Base-by-base conservation (phyloP, 2,113 vertebrate genomes). In the Embiotoca jacksoni region DNA sequence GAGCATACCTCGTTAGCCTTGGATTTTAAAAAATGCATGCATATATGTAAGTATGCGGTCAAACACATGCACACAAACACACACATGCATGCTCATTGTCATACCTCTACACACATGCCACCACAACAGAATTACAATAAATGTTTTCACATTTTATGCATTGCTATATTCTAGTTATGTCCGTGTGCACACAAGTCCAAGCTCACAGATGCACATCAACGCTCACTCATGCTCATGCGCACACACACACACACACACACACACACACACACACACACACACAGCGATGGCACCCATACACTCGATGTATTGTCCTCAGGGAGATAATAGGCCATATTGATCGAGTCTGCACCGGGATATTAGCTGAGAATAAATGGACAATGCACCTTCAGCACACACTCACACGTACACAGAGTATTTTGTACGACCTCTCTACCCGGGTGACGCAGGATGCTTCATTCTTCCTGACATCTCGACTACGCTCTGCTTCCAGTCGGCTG, bases 301-400 rank as follows among this genome's bases (percentile, higher is more conserved):
- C 61, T 47, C 41, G 3, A 23, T 78, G 80, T 59, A 84, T 86
- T 85, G 77, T 87, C 66, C 39, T 62, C 50, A 6, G 60, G 70
- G 56, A 80, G 55, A 88, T 78, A 88, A 86, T 76, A 73, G 81
- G 57, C 53, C 79, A 77, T 82, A 86, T 82, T 88, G 81, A 89
- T 82, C 32, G 59, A 56, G 78, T 73, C 82, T 82, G 54, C 31
- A 4, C 69, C 44, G 61, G 65, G 69, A 80, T 75, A 74, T 80
- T 80, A 80, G 71, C 55, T 60, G 36, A 67, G 64, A 82, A 75
- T 54, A 80, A 87, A 83, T 83, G 55, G 78, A 83, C 82, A 74
- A 84, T 65, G 61, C 54, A 33, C 30, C 13, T 57, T 75, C 56
- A 59, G 53, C 60, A 69, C 74, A 64, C 13, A 79, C 60, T 72